A percentile compares a stretch with the other conserved stretches of the same genome.
These are phyloP conservation scores for Egretta garzetta DNA, from an alignment of 2,113 vertebrate species.

Conservation along the genomic window DNA sequence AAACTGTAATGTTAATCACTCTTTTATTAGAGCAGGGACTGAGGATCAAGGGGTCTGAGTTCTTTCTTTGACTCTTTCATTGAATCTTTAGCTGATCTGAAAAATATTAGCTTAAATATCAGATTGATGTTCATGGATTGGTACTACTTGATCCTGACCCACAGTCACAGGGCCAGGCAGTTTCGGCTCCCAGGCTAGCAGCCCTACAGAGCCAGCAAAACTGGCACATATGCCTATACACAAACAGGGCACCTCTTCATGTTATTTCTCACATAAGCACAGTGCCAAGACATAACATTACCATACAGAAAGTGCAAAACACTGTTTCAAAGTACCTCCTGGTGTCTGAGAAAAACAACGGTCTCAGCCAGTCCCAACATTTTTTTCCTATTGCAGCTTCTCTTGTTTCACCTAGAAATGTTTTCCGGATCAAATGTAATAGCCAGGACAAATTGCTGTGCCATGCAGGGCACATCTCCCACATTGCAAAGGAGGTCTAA, in stretches of 20 bases:
- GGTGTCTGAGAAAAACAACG: background rate
- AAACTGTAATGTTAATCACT: constrained; percentile 53
- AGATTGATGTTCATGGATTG: background rate
- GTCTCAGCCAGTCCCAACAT: background rate
- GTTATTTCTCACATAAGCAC: background rate
- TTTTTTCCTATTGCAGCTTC: background rate
- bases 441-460: background rate
- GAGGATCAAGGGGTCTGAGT: background rate
- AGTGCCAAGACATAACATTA: background rate
- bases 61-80: background rate
- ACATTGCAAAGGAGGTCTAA: background rate
- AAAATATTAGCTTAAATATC: background rate
- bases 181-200: background rate
- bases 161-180: background rate
- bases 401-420: background rate
- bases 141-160: background rate
- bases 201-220: background rate
- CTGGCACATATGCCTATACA: accelerated
- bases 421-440: background rate
- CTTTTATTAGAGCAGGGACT: constrained; percentile 40
- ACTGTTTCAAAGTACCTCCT: background rate
- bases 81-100: background rate
- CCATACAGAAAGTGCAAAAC: background rate
- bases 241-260: background rate
- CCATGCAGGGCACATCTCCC: background rate